Base-by-base conservation (phyloP, 2,113 vertebrate genomes). In the Atherinomorus stipes region DNA sequence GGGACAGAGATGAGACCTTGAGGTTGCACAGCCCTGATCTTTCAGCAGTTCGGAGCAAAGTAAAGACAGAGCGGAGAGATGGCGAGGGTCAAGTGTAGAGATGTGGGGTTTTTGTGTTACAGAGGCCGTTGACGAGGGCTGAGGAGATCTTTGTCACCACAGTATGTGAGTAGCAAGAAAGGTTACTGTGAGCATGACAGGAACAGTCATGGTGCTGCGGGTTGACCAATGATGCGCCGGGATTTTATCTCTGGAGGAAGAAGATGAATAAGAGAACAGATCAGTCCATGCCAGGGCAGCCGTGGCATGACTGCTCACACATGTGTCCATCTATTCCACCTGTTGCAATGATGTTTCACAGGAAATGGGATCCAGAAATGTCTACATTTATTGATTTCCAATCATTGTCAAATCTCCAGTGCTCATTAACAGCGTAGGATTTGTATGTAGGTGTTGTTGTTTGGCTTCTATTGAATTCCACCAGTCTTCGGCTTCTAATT, bases 61-160 rank as follows among this genome's bases (percentile, higher is more conserved):
- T 66, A 13, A 65, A 69, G 56, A 53, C 22, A 25, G 26, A 8
- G 40, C 34, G 7, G 42, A 42, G 57, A 70, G 47, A 63, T 7
- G 23, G 65, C 6, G n/a, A 66, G 78, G 81, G 72, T 89, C 82
- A 86, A 60, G 67, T 28, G 70, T 25, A 18, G 37, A 61, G 66
- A 62, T 37, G 28, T 56, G 64, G 71, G 67, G 2, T 28, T 22
- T 34, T 7, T 58, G 21, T 52, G 34, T 67, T 34, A n/a, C 51
- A 52, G 59, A 64, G 57, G 60, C 47, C n/a, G 12, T 63, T 72
- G 73, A 52, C 58, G 38, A 65, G 71, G 70, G 42, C 52, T 58
- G 10, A 38, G 75, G 57, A 40, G 40, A 61, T 56, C 18, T 53
- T 52, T 70, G 78, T 76, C 19, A 28, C 45, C 12, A 15, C 44